Evolutionary conservation across 1,140 invertebrate species (phyloP).

Genomic region (Drosophila punjabiensis): DNA sequence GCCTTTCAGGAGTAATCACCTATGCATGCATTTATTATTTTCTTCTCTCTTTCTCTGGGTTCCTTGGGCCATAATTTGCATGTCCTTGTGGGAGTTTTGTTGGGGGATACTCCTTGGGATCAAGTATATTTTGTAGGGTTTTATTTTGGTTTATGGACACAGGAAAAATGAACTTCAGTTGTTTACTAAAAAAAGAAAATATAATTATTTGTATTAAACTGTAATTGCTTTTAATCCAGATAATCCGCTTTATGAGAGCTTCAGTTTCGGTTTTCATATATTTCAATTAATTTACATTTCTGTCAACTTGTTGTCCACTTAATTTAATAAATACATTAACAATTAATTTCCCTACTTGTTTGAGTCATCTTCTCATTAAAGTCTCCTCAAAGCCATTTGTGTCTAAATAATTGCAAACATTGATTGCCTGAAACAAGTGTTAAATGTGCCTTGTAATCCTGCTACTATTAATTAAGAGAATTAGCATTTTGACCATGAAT

Average conservation of each 20-base stretch:
- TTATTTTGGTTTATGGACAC: not conserved
- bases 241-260: not conserved
- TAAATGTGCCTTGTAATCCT: constrained; percentile 1
- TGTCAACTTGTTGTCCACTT: not conserved
- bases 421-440: not conserved
- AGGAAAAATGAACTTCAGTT: not conserved
- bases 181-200: not conserved
- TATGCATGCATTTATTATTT: constrained; percentile 29
- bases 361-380: too few relatives aligned
- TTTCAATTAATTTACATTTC: not conserved
- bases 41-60: not conserved
- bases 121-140: not conserved
- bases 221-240: not conserved
- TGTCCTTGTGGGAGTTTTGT: constrained; percentile 4
- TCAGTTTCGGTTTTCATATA: not conserved
- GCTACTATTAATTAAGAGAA: not conserved
- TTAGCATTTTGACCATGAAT: constrained; percentile 11
- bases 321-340: not conserved
- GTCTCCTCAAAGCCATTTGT: too few relatives aligned
- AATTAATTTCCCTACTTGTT: not conserved
- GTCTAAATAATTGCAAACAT: not conserved
- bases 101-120: not conserved
- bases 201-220: not conserved
- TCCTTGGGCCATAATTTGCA: constrained; percentile 19
- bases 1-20: constrained; percentile 25